Percentiles rank a stretch among this genome's conserved stretches.
phyloP scores from a whole-genome alignment of 1,140 invertebrate species.

The Globodera rostochiensis region DNA sequence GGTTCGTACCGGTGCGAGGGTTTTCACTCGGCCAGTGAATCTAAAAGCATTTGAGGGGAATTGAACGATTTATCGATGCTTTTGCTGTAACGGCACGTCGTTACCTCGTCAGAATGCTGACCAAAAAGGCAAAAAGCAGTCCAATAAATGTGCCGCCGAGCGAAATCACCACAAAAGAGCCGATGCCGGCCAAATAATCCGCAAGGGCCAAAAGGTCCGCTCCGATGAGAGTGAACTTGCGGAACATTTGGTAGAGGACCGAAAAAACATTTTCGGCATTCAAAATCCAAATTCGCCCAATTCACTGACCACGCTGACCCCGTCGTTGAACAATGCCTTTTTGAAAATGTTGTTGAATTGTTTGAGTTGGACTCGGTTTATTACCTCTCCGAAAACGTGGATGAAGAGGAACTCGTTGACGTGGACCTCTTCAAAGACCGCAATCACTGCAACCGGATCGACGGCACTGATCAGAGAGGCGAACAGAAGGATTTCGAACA shows the following conservation, averaged over 20 bases:
- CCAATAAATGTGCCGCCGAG: slow-evolving; percentile 90
- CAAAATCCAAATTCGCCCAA: slow-evolving; percentile 44
- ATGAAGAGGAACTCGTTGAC: slow-evolving; percentile 98
- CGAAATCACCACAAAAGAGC: slow-evolving; percentile 90
- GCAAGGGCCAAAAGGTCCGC: slow-evolving; percentile 47
- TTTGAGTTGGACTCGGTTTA: slow-evolving; percentile 77
- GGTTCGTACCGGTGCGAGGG: slow-evolving; percentile 16
- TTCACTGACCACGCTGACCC: slow-evolving; percentile 71
- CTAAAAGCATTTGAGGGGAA: slow-evolving; percentile 14
- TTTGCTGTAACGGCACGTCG: not conserved
- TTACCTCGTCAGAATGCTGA: slow-evolving; percentile 71
- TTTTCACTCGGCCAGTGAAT: slow-evolving; percentile 37
- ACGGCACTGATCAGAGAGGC: slow-evolving; percentile 93
- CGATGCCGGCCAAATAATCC: slow-evolving; percentile 80
- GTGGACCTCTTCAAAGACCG: slow-evolving; percentile 62
- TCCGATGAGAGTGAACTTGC: slow-evolving; percentile 75
- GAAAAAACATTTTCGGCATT: not conserved
- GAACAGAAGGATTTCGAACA: slow-evolving; percentile 86
- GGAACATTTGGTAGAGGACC: slow-evolving; percentile 91
- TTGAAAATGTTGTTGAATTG: slow-evolving; percentile 26
- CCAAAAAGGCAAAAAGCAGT: slow-evolving; percentile 91
- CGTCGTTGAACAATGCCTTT: slow-evolving; percentile 48
- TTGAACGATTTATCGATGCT: not conserved
- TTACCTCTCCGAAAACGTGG: slow-evolving; percentile 77
- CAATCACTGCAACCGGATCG: slow-evolving; percentile 86